These are phyloP conservation scores for Drosophila borealis DNA, from an alignment of 2,888 invertebrate genomes.

Conservation along the genomic window DNA sequence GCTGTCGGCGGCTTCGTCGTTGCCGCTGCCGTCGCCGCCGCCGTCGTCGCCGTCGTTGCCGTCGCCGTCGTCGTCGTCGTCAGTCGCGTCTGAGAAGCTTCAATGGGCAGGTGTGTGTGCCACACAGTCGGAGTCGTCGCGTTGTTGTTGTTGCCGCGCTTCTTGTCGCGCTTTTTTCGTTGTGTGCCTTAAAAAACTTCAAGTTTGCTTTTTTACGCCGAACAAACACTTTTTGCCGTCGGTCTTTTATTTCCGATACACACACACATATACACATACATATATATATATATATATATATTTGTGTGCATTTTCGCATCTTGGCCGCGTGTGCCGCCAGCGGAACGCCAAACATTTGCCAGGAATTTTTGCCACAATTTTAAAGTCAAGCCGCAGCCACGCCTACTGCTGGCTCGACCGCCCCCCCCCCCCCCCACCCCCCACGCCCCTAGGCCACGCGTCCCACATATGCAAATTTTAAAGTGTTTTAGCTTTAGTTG, in stretches of 20 bases:
- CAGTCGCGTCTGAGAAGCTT: slow-evolving; percentile 85
- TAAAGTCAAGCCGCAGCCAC: slow-evolving; percentile 35
- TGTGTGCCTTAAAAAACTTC: slow-evolving; percentile 44
- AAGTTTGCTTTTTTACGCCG: slow-evolving; percentile 34
- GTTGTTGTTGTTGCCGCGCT: slow-evolving; percentile 25
- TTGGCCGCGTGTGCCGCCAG: slow-evolving; percentile 51
- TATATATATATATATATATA: slow-evolving; percentile 6
- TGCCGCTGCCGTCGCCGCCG: slow-evolving; percentile 45
- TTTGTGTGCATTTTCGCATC: background rate
- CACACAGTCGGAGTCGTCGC: slow-evolving; percentile 61
- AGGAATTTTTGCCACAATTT: slow-evolving; percentile 42
- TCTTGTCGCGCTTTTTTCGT: slow-evolving; percentile 17
- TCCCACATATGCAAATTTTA: slow-evolving; percentile 63
- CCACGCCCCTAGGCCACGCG: background rate
- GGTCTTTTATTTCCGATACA: slow-evolving; percentile 22
- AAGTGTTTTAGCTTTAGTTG: slow-evolving; percentile 55
- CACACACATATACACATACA: slow-evolving; percentile 11
- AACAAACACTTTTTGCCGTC: slow-evolving; percentile 51
- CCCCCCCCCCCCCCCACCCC: background rate
- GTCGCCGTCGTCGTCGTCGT: slow-evolving; percentile 69
- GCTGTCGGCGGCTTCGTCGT: slow-evolving; percentile 53
- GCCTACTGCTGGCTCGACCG: too few relatives aligned
- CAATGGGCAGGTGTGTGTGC: slow-evolving; percentile 82
- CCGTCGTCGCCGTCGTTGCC: slow-evolving; percentile 7
- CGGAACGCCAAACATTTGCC: slow-evolving; percentile 35